Percentiles rank a stretch among this genome's conserved stretches.
These are phyloP conservation scores for Helicoverpa zea DNA, from an alignment of 1,140 invertebrate genomes.

Conservation along the genomic window DNA sequence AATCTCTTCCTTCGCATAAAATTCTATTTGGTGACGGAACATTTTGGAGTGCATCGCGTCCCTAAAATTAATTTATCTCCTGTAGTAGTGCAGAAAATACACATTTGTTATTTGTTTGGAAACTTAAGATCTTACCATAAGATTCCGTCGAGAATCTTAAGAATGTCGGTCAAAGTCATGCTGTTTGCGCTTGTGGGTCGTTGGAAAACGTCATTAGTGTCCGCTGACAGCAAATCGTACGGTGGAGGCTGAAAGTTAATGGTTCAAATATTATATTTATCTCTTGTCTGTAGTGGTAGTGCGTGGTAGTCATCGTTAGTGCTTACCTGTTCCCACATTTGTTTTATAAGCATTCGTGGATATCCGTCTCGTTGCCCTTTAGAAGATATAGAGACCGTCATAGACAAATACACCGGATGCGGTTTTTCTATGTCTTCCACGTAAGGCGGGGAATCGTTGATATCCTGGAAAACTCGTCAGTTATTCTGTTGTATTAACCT, in stretches of 20 bases:
- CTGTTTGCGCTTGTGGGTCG: constrained; percentile 64
- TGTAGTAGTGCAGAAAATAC: too few relatives aligned
- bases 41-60: constrained; percentile 80
- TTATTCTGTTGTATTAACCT: background rate
- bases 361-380: constrained; percentile 80
- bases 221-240: constrained; percentile 75
- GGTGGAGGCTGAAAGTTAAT: constrained; percentile 70
- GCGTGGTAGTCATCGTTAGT: background rate
- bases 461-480: constrained; percentile 62
- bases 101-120: too few relatives aligned
- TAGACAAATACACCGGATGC: constrained; percentile 70
- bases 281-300: background rate
- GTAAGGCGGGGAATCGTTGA: constrained; percentile 80
- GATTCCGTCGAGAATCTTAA: constrained; percentile 76
- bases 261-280: background rate
- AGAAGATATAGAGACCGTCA: constrained; percentile 75
- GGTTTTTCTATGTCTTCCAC: constrained; percentile 77
- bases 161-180: constrained; percentile 69
- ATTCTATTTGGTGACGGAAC: constrained; percentile 74
- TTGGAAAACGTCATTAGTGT: constrained; percentile 57
- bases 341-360: constrained; percentile 72
- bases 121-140: constrained; percentile 65
- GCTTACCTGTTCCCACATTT: constrained; percentile 79
- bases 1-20: constrained; percentile 76
- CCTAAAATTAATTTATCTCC: constrained; percentile 61